Base-by-base conservation (phyloP, 92 coral and sea anemone species). In the Parazoanthus atlanticus region DNA sequence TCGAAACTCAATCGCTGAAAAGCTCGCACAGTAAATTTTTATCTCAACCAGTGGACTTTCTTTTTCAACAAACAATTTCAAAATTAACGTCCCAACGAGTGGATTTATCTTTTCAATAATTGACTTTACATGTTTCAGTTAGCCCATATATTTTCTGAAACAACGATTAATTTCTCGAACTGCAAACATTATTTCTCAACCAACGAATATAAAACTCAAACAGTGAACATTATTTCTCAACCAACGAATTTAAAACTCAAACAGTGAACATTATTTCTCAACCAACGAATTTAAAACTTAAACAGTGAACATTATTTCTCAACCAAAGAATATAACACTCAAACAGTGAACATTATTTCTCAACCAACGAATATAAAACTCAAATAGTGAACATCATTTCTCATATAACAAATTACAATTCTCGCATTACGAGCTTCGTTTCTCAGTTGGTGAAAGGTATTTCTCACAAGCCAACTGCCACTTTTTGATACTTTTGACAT, bases 401-500 rank as follows among this genome's bases (percentile, higher is more conserved):
- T 69, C 74, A 69, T 15, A 0, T 25, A 69, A 17, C 74, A 69
- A 69, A 17, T 69, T 25, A 69, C 74, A 69, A 69, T 69, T 69
- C 75, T 71, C 75, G 30, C 28, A 29, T 7, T n/a, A 71, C 34
- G 32, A 31, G 13, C 76, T 72, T 72, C 15, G 32, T 72, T 72
- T 72, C 76, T 72, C 76, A 31, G 19, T 29, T 28, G 38, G 38
- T 16, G 76, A 25, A 64, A 64, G 70, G 70, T 64, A 64, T 64
- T 64, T 64, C 70, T 64, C 70, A 64, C 70, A 64, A 64, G 70
- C 70, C 70, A 64, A 64, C 11, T 28, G 76, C 30, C 76, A 72
- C 3, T 13, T 72, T 72, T 72, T 29, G 38, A 25, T 29, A 72
- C 76, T 72, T 72, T 72, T 72, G 76, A 72, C 76, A 29, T 31